These are phyloP conservation scores for Phlogophora meticulosa DNA, from an alignment of 2,888 invertebrate species.

Conservation along the genomic window DNA sequence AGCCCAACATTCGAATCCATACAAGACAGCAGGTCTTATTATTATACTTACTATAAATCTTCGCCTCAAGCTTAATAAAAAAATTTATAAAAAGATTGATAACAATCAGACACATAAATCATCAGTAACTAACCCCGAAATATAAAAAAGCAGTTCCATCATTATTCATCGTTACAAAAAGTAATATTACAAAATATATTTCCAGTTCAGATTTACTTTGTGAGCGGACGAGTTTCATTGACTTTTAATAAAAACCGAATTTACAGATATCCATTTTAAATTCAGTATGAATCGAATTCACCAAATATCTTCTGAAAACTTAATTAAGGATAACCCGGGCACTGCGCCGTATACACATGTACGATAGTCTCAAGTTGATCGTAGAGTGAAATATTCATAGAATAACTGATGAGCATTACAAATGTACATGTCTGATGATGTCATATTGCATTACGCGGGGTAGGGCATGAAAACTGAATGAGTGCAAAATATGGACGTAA, in stretches of 20 bases:
- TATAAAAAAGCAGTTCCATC: not conserved
- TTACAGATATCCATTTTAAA: slow-evolving; percentile 11
- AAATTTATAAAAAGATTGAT: not conserved
- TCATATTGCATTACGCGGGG: slow-evolving; percentile 34
- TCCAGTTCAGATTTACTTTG: slow-evolving; percentile 1
- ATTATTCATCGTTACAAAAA: not conserved
- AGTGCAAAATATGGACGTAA: too few relatives aligned
- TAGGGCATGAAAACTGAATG: not conserved
- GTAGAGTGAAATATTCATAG: slow-evolving; percentile 65
- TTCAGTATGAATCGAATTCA: slow-evolving; percentile 17
- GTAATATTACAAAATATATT: not conserved
- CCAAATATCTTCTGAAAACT: slow-evolving; percentile 35
- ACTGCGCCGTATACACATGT: not conserved
- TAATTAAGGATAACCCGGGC: slow-evolving; percentile 43
- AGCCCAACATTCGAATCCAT: too few relatives aligned
- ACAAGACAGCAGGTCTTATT: too few relatives aligned
- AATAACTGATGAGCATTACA: slow-evolving; percentile 61
- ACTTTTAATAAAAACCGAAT: slow-evolving; percentile 22
- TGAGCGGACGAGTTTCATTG: not conserved
- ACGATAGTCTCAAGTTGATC: slow-evolving; percentile 30
- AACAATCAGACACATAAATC: not conserved
- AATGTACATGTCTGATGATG: slow-evolving; percentile 42
- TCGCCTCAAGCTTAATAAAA: too few relatives aligned
- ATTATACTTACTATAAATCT: too few relatives aligned
- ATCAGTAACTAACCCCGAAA: not conserved